Base-by-base conservation (phyloP, 2,888 invertebrate species). In the Stenolophus ochropezus region DNA sequence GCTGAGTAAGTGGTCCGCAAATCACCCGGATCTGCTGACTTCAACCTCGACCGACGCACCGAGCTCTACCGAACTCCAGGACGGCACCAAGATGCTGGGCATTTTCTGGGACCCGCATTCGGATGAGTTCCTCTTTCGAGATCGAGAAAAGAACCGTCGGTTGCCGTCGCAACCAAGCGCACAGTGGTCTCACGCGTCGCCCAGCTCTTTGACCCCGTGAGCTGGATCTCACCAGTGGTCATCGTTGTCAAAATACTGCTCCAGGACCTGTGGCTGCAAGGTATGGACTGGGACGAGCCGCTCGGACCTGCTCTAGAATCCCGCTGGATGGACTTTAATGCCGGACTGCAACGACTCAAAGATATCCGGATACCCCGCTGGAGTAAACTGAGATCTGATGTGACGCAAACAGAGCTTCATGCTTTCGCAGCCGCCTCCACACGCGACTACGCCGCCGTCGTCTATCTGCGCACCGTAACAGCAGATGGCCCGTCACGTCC, bases 371-470 rank as follows among this genome's bases (percentile, higher is more conserved):
- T 49, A 3, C n/a, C 49, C n/a, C 49, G 49, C 2, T 3, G n/a
- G 5, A 49, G 11, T n/a, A n/a, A n/a, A n/a, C n/a, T n/a, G n/a
- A n/a, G n/a, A n/a, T n/a, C 18, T 2, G 53, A 53, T 4, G 16
- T 14, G 14, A 16, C 18, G 14, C 2, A 4, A 3, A 18, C 20
- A 14, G 76, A 84, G 65, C 71, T 83, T n/a, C 83, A 83, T 42
- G 85, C 84, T 0, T 85, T 85, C 81, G 51, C 83, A 3, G 85
- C 85, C 27, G 84, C 85, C 0, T 85, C 84, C 6, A 69, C 65
- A 25, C 74, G 81, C 4, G 84, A 84, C 1, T 84, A 84, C 79
- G 82, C 82, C 3, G 85, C 85, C 2, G 83, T 82, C 1, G 75
- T 85, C 4, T 84, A 85, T 14, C n/a, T 85, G 0, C 27, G 81